Conservation (phyloP, 2,113 vertebrate genomes). For the Hyperoodon ampullatus region DNA sequence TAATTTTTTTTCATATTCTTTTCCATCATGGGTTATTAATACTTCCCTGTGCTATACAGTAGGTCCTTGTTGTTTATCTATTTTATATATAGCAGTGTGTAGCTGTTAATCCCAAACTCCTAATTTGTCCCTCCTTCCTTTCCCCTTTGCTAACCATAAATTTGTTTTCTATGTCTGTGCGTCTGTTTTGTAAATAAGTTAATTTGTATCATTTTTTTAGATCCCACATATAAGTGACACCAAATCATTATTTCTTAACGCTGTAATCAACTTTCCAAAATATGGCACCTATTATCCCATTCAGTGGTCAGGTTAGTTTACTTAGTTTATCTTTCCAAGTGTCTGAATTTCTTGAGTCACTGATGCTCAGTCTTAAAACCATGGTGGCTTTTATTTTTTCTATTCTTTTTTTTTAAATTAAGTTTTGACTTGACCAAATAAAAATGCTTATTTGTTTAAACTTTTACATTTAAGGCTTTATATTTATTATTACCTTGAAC, state of each 20-base stretch:
- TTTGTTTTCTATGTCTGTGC: too few relatives aligned
- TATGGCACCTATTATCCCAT: not conserved
- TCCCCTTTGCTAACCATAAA: too few relatives aligned
- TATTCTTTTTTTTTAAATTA: not conserved
- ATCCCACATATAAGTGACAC: too few relatives aligned
- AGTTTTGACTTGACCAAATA: conserved; percentile 2
- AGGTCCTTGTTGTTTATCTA: too few relatives aligned
- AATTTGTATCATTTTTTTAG: too few relatives aligned
- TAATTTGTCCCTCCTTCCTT: too few relatives aligned
- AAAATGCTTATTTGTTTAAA: conserved; percentile 9
- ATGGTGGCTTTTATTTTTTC: not conserved
- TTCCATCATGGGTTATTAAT: too few relatives aligned
- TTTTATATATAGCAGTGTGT: too few relatives aligned
- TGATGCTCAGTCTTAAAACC: not conserved
- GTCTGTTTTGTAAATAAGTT: too few relatives aligned
- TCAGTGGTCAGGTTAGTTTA: not conserved
- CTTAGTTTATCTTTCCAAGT: not conserved
- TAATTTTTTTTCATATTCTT: too few relatives aligned
- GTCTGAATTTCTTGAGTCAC: not conserved
- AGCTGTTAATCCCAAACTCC: too few relatives aligned
- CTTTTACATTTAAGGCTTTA: not conserved
- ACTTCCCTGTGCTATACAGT: too few relatives aligned
- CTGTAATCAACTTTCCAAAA: not conserved
- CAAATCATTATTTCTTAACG: not conserved
- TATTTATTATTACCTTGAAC: not conserved